Evolutionary conservation across 2,888 invertebrate species (phyloP).

Genomic region (Eristalis pertinax): DNA sequence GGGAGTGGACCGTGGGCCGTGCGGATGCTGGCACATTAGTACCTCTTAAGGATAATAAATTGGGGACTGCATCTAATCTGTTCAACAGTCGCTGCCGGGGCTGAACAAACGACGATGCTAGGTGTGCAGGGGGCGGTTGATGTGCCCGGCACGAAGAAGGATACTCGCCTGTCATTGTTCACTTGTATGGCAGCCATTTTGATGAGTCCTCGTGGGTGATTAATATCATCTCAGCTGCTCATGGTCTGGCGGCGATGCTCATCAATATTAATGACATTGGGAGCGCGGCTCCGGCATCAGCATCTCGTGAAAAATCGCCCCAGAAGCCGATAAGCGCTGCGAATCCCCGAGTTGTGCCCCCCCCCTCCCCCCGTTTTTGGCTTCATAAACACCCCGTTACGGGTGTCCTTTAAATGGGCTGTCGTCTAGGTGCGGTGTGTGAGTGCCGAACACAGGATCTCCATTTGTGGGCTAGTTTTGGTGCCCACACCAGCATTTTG

Average conservation of each 20-base stretch:
- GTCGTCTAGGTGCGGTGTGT: background rate
- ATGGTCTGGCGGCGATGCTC: background rate
- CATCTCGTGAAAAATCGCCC: background rate
- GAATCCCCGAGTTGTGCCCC: constrained; percentile 3
- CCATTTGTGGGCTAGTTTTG: constrained; percentile 47
- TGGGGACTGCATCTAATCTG: constrained; percentile 17
- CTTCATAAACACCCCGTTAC: background rate
- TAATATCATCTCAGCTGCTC: constrained; percentile 5
- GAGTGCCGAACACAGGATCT: constrained; percentile 41
- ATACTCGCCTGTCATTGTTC: background rate
- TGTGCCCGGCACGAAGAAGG: background rate
- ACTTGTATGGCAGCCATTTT: background rate
- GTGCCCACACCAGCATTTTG: background rate
- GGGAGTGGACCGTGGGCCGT: too few relatives aligned
- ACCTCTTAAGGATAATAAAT: constrained; percentile 34
- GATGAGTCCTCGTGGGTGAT: constrained; percentile 10
- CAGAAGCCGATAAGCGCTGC: background rate
- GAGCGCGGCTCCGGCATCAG: too few relatives aligned
- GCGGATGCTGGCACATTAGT: background rate
- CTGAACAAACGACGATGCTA: too few relatives aligned
- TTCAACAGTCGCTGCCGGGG: background rate
- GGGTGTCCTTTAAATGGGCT: background rate
- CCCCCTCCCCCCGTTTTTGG: background rate
- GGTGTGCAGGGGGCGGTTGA: background rate
- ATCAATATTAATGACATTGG: constrained; percentile 47